Conservation (phyloP, 2,888 invertebrate species). For the Frankliniella intonsa region DNA sequence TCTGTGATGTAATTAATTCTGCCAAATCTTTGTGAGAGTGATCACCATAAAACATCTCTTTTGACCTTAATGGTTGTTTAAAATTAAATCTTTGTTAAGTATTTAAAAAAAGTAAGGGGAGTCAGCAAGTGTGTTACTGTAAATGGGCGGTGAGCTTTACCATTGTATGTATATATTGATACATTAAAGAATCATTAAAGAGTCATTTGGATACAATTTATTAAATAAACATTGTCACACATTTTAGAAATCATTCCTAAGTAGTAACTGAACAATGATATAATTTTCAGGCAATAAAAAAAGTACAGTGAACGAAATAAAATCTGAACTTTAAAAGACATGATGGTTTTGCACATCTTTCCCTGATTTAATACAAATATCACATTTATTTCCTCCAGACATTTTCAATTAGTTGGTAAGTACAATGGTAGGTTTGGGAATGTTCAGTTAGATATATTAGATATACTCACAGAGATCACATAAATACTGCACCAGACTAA, state of each 20-base stretch:
- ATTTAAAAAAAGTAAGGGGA: neutral
- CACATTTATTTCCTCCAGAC: neutral
- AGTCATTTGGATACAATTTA: neutral
- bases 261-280: too few relatives aligned
- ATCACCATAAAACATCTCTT: too few relatives aligned
- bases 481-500: conserved; percentile 8
- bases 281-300: too few relatives aligned
- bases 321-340: neutral
- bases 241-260: neutral
- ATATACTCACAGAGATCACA: conserved; percentile 11
- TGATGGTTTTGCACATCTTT: neutral
- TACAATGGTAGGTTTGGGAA: neutral
- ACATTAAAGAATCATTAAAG: neutral
- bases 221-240: neutral
- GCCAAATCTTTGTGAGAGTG: too few relatives aligned
- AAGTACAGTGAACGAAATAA: too few relatives aligned
- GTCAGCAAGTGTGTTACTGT: neutral
- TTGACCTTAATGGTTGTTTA: neutral
- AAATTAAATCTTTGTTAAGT: neutral
- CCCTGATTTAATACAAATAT: neutral
- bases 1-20: too few relatives aligned
- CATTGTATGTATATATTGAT: neutral
- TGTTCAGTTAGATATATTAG: neutral
- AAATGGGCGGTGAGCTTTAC: neutral
- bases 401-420: neutral